A percentile compares a stretch with the other conserved stretches of the same genome.
These are phyloP conservation scores for Alectoris magna DNA, from an alignment of 2,797 vertebrate genomes.

Conservation along the genomic window DNA sequence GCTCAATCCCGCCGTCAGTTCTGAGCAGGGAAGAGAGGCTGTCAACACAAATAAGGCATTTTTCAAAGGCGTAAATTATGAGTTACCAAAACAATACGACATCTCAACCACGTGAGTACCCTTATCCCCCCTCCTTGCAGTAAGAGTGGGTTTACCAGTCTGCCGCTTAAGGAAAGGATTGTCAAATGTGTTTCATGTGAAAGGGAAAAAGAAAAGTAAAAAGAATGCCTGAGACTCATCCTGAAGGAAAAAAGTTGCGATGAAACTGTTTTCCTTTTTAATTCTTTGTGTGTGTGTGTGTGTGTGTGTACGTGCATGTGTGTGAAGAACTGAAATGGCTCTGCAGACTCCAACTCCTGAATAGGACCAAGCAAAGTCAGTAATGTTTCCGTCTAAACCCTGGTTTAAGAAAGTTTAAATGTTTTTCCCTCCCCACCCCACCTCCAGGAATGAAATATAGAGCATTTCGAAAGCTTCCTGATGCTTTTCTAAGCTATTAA, in stretches of 20 bases:
- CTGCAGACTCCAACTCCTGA: not conserved
- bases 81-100: conserved; percentile 58
- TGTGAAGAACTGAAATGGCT: conserved; percentile 3
- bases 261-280: conserved; percentile 39
- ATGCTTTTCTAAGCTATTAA: conserved; percentile 36
- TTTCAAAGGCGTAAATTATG: conserved; percentile 66
- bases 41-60: conserved; percentile 57
- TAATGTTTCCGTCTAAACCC: not conserved
- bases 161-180: not conserved
- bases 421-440: not conserved
- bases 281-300: not conserved
- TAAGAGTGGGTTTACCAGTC: conserved; percentile 26
- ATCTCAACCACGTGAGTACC: conserved; percentile 73
- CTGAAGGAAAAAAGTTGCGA: not conserved
- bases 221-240: not conserved
- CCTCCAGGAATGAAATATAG: conserved; percentile 33
- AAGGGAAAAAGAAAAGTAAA: accelerated
- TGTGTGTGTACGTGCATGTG: not conserved
- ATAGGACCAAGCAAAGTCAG: not conserved
- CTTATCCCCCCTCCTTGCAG: not conserved
- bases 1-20: conserved; percentile 43
- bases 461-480: not conserved
- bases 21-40: conserved; percentile 45
- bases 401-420: conserved; percentile 29
- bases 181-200: not conserved